A percentile compares a stretch with the other conserved stretches of the same genome.
These are phyloP conservation scores for Drosophila sechellia DNA, from an alignment of 1,140 invertebrate species.

Conservation along the genomic window DNA sequence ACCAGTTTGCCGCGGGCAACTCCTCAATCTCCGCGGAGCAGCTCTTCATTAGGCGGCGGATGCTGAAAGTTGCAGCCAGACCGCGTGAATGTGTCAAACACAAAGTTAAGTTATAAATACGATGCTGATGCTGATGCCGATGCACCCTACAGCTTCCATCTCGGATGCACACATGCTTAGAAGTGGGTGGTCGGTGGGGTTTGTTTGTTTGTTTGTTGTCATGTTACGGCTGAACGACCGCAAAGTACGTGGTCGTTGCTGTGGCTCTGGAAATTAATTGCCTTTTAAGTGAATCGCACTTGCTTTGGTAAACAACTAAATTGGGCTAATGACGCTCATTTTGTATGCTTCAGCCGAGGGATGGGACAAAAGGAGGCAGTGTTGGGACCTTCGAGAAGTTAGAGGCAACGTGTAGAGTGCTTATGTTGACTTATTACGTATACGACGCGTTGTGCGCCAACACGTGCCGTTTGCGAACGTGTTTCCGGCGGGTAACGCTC, in stretches of 20 bases:
- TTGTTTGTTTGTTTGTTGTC: conserved; percentile 73
- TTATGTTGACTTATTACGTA: conserved; percentile 81
- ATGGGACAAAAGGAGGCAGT: background rate
- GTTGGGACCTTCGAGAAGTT: conserved; percentile 24
- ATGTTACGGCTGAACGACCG: conserved; percentile 81
- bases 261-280: conserved; percentile 83
- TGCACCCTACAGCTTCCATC: conserved; percentile 28
- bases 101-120: conserved; percentile 82
- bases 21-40: conserved; percentile 10
- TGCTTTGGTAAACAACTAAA: conserved; percentile 83
- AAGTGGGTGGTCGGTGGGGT: background rate
- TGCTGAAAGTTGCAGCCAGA: conserved; percentile 55
- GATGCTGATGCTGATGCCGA: conserved; percentile 38
- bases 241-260: conserved; percentile 77
- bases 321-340: conserved; percentile 84
- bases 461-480: conserved; percentile 52
- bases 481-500: conserved; percentile 22
- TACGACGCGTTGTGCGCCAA: conserved; percentile 65
- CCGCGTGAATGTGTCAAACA: conserved; percentile 80
- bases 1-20: conserved; percentile 48
- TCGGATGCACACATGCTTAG: conserved; percentile 32
- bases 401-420: conserved; percentile 56
- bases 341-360: conserved; percentile 60
- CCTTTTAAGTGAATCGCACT: conserved; percentile 84
- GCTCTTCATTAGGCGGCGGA: conserved; percentile 63